Evolutionary conservation across 2,113 vertebrate species (phyloP).

Genomic region (Corythornis cristatus): DNA sequence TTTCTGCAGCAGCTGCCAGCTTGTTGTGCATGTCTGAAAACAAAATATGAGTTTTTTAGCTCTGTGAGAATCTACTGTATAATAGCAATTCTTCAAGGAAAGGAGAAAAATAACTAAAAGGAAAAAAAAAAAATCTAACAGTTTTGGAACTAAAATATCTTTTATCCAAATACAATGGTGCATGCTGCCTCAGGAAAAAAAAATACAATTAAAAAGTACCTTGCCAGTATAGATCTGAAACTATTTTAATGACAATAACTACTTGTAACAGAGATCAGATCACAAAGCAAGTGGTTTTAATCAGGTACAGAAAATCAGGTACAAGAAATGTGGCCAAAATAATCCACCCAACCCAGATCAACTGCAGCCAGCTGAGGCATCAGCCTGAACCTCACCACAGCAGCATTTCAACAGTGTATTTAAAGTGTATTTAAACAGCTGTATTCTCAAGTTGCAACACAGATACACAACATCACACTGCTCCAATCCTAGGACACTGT

Average conservation of each 20-base stretch:
- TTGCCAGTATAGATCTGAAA: background rate
- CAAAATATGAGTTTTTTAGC: background rate
- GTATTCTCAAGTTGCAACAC: background rate
- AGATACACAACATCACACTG: background rate
- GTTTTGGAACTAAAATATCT: background rate
- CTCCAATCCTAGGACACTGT: background rate
- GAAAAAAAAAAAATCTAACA: background rate
- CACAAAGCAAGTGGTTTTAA: background rate
- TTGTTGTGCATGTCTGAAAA: conserved; percentile 81
- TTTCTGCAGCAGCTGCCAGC: conserved; percentile 88
- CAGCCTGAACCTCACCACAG: background rate
- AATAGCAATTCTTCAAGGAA: background rate
- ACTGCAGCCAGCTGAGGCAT: background rate
- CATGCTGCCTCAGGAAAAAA: background rate
- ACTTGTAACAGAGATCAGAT: background rate
- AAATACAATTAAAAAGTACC: background rate
- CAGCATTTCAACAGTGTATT: background rate
- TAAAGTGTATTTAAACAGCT: background rate
- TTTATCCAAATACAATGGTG: background rate
- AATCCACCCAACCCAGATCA: background rate
- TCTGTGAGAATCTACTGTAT: conserved; percentile 9
- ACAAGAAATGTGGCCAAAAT: background rate
- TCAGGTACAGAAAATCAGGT: background rate
- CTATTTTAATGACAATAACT: background rate
- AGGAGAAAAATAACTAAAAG: background rate